Evolutionary conservation across 2,888 invertebrate genomes (phyloP).

Genomic region (Petrolisthes cinctipes): DNA sequence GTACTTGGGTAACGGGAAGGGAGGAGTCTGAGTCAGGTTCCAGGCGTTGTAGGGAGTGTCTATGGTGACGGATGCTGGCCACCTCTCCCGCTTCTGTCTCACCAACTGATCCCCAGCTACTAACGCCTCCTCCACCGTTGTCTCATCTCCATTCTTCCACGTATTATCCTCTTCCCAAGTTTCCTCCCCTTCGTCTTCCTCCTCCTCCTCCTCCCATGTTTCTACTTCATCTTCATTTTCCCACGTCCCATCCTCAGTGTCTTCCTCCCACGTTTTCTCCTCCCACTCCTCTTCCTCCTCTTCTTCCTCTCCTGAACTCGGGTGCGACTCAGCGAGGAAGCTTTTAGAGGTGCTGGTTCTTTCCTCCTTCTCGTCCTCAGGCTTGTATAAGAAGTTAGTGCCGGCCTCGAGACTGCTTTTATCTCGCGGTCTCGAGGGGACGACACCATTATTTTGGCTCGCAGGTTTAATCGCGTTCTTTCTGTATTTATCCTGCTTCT

Average conservation of each 20-base stretch:
- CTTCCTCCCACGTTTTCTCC: too few species aligned
- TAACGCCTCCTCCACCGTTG: background rate
- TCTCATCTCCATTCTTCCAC: too few species aligned
- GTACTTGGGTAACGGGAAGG: constrained; percentile 20
- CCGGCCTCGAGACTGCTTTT: background rate
- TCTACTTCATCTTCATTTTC: background rate
- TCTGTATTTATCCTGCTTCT: background rate
- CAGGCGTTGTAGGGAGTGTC: background rate
- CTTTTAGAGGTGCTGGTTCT: too few species aligned
- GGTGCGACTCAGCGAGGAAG: background rate
- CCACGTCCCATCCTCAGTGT: background rate
- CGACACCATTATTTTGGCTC: constrained; percentile 5
- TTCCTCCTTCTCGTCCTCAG: too few species aligned
- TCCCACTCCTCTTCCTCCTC: background rate
- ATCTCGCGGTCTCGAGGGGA: background rate
- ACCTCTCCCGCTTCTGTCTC: background rate
- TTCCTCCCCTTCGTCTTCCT: background rate
- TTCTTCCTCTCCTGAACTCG: background rate
- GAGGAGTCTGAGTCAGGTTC: background rate
- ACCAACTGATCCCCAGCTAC: background rate
- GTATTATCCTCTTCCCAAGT: too few species aligned
- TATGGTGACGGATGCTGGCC: background rate
- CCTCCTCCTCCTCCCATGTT: background rate
- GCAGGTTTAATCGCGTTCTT: background rate
- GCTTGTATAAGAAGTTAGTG: background rate